These are phyloP conservation scores for Probosciger aterrimus DNA, from an alignment of 2,113 vertebrate genomes.

Conservation along the genomic window DNA sequence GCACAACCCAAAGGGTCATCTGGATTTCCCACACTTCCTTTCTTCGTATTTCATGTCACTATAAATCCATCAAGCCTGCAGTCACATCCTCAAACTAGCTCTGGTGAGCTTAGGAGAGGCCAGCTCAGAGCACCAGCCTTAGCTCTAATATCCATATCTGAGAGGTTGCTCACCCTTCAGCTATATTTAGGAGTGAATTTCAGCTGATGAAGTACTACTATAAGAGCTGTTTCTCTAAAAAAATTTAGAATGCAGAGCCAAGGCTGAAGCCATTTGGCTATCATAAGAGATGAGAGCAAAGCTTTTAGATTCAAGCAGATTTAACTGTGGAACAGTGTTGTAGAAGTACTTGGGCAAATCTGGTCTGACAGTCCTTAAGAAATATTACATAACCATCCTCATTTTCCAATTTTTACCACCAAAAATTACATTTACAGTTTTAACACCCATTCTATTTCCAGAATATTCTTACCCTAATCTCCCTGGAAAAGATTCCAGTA, in stretches of 20 bases:
- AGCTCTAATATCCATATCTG: background rate
- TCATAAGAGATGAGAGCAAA: background rate
- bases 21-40: background rate
- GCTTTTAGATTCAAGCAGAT: background rate
- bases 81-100: background rate
- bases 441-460: background rate
- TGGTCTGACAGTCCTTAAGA: background rate
- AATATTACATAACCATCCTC: background rate
- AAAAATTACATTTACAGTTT: background rate
- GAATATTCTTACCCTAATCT: background rate
- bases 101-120: background rate
- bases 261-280: background rate
- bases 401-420: background rate
- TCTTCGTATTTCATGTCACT: background rate
- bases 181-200: constrained; percentile 1
- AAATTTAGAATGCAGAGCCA: background rate
- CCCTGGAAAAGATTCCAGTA: background rate
- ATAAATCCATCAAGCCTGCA: background rate
- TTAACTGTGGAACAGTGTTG: background rate
- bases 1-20: background rate
- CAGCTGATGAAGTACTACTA: background rate
- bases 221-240: background rate
- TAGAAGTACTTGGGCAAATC: background rate
- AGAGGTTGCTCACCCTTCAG: background rate
- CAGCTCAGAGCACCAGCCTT: background rate